A percentile compares a stretch with the other conserved stretches of the same genome.
Conservation (phyloP, 2,797 vertebrate genomes). For the Rhinoraja longicauda region DNA sequence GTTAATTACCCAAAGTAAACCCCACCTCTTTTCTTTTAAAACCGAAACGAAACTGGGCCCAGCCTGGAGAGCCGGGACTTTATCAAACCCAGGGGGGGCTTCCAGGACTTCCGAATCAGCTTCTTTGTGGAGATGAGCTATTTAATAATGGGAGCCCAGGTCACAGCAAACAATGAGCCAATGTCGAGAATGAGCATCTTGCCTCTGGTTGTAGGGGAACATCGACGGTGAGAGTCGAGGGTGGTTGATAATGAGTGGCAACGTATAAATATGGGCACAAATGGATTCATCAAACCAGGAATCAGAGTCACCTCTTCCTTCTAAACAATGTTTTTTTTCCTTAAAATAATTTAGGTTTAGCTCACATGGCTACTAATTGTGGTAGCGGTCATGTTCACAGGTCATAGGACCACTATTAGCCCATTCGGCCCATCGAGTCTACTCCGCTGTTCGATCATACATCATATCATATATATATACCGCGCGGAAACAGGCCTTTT, state of each 20-base stretch:
- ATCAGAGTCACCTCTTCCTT: not conserved
- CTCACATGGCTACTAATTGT: not conserved
- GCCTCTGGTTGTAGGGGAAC: not conserved
- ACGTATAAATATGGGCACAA: not conserved
- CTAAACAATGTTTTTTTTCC: not conserved
- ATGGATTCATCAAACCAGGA: not conserved
- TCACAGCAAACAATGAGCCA: not conserved
- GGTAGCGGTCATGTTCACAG: no score
- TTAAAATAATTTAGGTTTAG: no score
- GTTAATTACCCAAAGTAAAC: not conserved
- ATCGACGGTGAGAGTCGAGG: not conserved
- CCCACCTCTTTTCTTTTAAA: not conserved
- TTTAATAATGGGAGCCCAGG: constrained; percentile 17
- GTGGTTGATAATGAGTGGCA: not conserved
- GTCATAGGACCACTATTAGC: no score
- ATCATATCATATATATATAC: no score
- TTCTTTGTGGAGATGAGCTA: not conserved
- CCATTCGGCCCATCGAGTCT: no score
- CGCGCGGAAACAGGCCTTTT: no score
- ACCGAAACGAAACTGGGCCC: not conserved
- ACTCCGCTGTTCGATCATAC: no score
- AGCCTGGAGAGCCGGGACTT: not conserved
- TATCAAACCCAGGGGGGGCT: not conserved
- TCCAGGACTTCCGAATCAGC: not conserved
- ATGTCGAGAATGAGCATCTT: not conserved